Evolutionary conservation across 2,113 vertebrate genomes (phyloP).

Genomic region (Podocnemis expansa): DNA sequence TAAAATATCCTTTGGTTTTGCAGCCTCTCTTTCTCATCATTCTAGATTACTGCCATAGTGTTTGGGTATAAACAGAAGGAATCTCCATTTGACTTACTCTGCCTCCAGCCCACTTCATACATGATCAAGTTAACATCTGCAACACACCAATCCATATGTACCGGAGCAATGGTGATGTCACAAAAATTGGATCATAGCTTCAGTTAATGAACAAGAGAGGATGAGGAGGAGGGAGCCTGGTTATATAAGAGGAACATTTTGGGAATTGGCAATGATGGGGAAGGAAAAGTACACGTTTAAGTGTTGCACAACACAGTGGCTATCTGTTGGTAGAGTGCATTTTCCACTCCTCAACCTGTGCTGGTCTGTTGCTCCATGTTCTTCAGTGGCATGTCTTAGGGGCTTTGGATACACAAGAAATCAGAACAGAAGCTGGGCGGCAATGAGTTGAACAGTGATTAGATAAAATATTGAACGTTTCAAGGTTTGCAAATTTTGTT

Average conservation of each 20-base stretch:
- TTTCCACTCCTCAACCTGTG: background rate
- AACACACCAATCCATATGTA: rapidly evolving
- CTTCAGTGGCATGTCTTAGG: background rate
- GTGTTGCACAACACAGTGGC: background rate
- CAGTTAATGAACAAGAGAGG: background rate
- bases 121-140: background rate
- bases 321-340: background rate
- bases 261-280: background rate
- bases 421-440: background rate
- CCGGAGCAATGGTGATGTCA: background rate
- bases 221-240: background rate
- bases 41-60: background rate
- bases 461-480: background rate
- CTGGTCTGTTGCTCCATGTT: background rate
- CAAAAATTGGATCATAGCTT: rapidly evolving
- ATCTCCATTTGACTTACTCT: background rate
- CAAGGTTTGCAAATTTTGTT: background rate
- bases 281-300: background rate
- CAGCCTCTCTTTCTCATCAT: background rate
- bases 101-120: background rate
- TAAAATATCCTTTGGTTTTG: background rate
- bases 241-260: background rate
- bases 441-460: background rate
- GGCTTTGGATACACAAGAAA: background rate
- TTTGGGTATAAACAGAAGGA: background rate